phyloP scores from a whole-genome alignment of 2,797 vertebrate genomes.

The Ibycter americanus region DNA sequence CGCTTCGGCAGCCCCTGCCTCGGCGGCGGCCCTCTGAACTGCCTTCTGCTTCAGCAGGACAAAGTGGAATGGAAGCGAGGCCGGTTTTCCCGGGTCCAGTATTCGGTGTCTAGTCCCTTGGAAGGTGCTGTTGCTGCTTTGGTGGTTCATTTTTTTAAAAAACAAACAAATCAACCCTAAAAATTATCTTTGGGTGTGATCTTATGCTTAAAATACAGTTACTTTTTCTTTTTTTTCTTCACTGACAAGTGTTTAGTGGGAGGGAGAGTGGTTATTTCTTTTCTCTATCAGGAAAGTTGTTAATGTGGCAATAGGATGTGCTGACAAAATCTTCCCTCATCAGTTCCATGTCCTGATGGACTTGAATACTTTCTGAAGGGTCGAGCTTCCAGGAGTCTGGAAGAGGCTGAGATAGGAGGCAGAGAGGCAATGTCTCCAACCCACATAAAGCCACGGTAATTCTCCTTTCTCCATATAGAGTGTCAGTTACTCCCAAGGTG shows the following conservation, averaged over 20 bases:
- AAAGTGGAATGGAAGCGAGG: fast-evolving
- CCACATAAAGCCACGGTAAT: neutral
- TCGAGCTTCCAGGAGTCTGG: neutral
- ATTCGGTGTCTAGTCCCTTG: fast-evolving
- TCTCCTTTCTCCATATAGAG: neutral
- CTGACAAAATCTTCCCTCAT: neutral
- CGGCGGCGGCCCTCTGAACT: neutral
- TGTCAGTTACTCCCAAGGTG: neutral
- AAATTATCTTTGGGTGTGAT: neutral
- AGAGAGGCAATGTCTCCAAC: neutral
- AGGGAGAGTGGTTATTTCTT: neutral
- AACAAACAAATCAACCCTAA: too few relatives aligned
- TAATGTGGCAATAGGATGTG: neutral
- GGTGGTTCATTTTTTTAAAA: neutral
- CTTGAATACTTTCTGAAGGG: neutral
- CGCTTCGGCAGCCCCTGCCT: neutral
- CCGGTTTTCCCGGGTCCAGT: fast-evolving
- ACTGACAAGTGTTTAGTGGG: neutral
- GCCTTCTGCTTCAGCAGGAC: neutral
- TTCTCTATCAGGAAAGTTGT: neutral
- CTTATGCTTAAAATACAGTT: neutral
- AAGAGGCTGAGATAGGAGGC: neutral
- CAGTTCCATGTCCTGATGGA: neutral
- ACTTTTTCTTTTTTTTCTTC: neutral
- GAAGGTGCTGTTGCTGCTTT: fast-evolving